Evolutionary conservation across 2,797 vertebrate species (phyloP), one percentile per base, ranked within the genome.

Genomic region (Echeneis naucrates): DNA sequence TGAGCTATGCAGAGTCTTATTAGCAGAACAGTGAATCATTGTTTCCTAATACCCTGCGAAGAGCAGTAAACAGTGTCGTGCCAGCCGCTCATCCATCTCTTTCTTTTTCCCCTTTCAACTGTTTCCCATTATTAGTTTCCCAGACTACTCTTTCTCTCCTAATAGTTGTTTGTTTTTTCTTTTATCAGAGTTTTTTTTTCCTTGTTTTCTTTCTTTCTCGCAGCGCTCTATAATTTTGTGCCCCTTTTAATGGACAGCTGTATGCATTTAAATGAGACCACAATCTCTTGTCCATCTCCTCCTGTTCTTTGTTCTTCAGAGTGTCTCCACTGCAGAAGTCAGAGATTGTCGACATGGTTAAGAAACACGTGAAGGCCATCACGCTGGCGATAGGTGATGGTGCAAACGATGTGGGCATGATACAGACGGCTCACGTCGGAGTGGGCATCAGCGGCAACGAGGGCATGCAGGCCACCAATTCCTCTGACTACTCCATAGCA

Each of bases 341-440:
- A 0, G 98, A 99, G 94, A 97, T 99, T 4, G 98, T 99, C 87
- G 98, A 99, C 33, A 98, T 99, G 95, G 98, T 99, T 86, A 99
- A 99, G 95, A 97, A 96, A 79, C 96, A 97, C 0, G 98, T 99
- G 74, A 98, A 99, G 84, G 98, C 97, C 89, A 98, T 99, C 93
- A 99, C 98, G 0, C 94, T 99, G 72, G 98, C 98, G 26, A 98
- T 99, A 10, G 98, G 98, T n/a, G 98, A 99, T 0, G 98, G 98
- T 8, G 98, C 98, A 56, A 99, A 99, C 0, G 98, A 99, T 0
- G 98, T 99, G n/a, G 98, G 98, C 64, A 99, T 99, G 98, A 99
- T 99, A 89, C 97, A 99, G 93, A 99, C 97, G 0, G 98, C 98
- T 56, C 98, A 99, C 0, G 97, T 99, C 4, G 98, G 98, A 14